Percentiles rank a stretch among this genome's conserved stretches.
Evolutionary conservation across 2,888 invertebrate species (phyloP).

Genomic region (Anoplius nigerrimus): DNA sequence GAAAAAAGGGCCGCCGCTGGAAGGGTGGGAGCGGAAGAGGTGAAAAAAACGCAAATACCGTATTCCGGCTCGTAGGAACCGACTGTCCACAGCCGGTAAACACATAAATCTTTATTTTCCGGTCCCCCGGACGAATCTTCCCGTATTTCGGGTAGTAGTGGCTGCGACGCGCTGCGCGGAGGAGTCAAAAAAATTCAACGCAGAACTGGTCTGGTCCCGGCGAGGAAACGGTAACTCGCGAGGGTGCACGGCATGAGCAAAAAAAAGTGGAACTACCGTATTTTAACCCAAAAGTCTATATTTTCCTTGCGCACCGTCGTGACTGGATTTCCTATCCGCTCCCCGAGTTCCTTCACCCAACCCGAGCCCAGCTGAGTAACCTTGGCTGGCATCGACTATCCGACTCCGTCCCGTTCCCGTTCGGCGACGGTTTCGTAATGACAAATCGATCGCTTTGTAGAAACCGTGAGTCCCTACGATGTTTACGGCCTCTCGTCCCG

Average conservation of each 20-base stretch:
- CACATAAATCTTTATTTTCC: slow-evolving; percentile 65
- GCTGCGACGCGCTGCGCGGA: slow-evolving; percentile 16
- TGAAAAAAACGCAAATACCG: slow-evolving; percentile 49
- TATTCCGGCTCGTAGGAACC: slow-evolving; percentile 44
- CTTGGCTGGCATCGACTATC: no score
- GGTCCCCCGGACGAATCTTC: slow-evolving; percentile 19
- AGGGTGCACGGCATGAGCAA: background rate
- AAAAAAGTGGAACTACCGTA: slow-evolving; percentile 59
- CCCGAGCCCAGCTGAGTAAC: no score
- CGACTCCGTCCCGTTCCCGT: no score
- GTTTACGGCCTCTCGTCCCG: slow-evolving; percentile 46
- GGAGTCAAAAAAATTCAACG: background rate
- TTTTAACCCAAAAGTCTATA: slow-evolving; percentile 63
- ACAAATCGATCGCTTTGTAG: slow-evolving; percentile 60
- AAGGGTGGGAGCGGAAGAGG: slow-evolving; percentile 11
- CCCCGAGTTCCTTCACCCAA: no score
- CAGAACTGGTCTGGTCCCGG: background rate
- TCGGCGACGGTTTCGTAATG: slow-evolving; percentile 50
- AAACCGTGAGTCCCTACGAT: slow-evolving; percentile 30
- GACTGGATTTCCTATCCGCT: no score
- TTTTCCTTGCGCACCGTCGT: slow-evolving; percentile 37
- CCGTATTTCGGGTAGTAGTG: slow-evolving; percentile 31
- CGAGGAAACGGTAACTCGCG: background rate
- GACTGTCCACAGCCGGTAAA: slow-evolving; percentile 54
- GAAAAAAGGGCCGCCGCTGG: slow-evolving; percentile 25